A percentile compares a stretch with the other conserved stretches of the same genome.
Conservation (phyloP, 2,113 vertebrate species). For the Myanophis thanlyinensis region DNA sequence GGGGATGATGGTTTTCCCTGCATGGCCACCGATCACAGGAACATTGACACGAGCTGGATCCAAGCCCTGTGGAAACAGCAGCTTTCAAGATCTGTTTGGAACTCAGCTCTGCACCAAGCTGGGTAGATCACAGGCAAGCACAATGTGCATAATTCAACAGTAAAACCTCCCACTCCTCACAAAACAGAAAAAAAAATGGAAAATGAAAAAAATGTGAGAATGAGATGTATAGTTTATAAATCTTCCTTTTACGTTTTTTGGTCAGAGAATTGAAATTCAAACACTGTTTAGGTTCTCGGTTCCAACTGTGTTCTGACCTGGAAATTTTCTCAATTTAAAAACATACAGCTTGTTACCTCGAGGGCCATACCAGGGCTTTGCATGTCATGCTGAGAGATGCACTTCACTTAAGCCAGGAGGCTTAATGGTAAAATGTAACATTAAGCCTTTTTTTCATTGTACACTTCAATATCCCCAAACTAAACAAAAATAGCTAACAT, state of each 20-base stretch:
- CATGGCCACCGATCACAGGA: conserved; percentile 93
- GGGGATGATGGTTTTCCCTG: conserved; percentile 97
- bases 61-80: conserved; percentile 73
- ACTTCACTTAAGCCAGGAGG: neutral
- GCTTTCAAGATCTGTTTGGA: conserved; percentile 13
- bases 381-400: neutral
- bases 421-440: neutral
- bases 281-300: neutral
- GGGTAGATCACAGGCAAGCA: neutral
- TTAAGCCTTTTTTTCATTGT: neutral
- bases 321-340: neutral
- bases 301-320: neutral
- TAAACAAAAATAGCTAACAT: neutral
- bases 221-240: neutral
- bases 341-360: neutral
- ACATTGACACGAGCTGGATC: conserved; percentile 91
- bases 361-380: neutral
- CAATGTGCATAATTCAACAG: neutral
- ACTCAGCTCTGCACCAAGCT: accelerated
- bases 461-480: neutral
- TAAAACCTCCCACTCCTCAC: neutral
- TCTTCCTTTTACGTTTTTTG: neutral
- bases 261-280: neutral
- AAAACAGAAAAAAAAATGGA: neutral
- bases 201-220: neutral